phyloP scores from a whole-genome alignment of 2,797 vertebrate genomes.

The Chelon auratus region DNA sequence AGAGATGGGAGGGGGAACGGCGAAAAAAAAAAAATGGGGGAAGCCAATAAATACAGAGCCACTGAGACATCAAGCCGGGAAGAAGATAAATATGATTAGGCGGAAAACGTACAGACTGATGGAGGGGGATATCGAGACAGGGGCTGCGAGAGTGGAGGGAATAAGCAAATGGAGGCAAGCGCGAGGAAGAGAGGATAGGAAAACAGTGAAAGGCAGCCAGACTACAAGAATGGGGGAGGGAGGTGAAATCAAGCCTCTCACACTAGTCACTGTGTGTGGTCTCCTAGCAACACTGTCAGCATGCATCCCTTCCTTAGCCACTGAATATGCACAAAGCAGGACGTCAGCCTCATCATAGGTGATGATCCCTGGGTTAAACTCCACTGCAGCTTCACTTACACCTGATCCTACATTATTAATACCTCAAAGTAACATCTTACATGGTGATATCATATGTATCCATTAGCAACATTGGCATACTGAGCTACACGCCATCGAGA shows the following conservation, averaged over 20 bases:
- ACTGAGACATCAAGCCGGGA: slow-evolving; percentile 37
- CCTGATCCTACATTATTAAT: slow-evolving; percentile 31
- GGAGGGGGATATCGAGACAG: slow-evolving; percentile 28
- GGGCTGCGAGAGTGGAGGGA: slow-evolving; percentile 44
- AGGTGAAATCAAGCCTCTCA: slow-evolving; percentile 85
- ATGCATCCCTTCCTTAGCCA: slow-evolving; percentile 77
- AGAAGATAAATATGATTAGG: slow-evolving; percentile 59
- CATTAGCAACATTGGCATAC: slow-evolving; percentile 13
- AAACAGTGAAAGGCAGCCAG: slow-evolving; percentile 73
- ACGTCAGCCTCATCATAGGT: slow-evolving; percentile 62
- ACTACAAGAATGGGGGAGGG: slow-evolving; percentile 83
- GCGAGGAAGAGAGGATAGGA: slow-evolving; percentile 56
- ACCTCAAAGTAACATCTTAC: slow-evolving; percentile 4
- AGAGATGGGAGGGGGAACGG: slow-evolving; percentile 31
- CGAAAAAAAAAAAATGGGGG: slow-evolving; percentile 40
- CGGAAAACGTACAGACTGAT: slow-evolving; percentile 47
- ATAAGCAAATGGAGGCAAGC: slow-evolving; percentile 66
- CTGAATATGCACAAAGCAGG: slow-evolving; percentile 79
- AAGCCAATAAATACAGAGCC: slow-evolving; percentile 55
- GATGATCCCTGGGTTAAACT: slow-evolving; percentile 60
- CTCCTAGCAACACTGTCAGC: slow-evolving; percentile 89
- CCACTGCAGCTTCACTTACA: slow-evolving; percentile 35
- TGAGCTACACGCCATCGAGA: slow-evolving; percentile 10
- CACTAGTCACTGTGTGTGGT: slow-evolving; percentile 88
- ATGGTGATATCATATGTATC: slow-evolving; percentile 39